A percentile compares a stretch with the other conserved stretches of the same genome.
Evolutionary conservation across 1,140 invertebrate species (phyloP).

Genomic region (Samia ricini): DNA sequence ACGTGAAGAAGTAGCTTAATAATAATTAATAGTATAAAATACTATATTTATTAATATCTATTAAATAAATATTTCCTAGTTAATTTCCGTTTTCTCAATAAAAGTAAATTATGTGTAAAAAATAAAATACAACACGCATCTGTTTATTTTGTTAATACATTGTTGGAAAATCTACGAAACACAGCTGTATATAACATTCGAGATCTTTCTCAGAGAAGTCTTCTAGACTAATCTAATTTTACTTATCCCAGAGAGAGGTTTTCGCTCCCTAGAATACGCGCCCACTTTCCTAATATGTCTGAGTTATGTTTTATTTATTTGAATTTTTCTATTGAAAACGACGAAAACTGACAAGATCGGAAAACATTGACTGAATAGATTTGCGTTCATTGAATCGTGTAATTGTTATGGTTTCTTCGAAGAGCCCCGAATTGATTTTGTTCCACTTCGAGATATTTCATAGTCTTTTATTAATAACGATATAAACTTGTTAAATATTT

Average conservation of each 20-base stretch:
- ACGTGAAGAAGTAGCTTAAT: no score
- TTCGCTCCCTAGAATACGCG: neutral
- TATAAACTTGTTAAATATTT: conserved; percentile 60
- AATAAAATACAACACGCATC: neutral
- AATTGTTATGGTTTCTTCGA: conserved; percentile 46
- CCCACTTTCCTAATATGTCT: conserved; percentile 1
- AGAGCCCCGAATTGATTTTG: conserved; percentile 42
- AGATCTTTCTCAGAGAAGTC: neutral
- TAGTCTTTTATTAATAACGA: conserved; percentile 49
- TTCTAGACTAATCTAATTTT: conserved; percentile 1
- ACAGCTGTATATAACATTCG: neutral
- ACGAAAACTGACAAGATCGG: conserved; percentile 33
- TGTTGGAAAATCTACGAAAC: neutral
- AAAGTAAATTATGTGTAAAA: neutral
- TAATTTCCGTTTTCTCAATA: neutral
- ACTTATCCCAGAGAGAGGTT: conserved; percentile 26
- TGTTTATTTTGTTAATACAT: neutral
- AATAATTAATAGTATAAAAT: no score
- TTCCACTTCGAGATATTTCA: conserved; percentile 35
- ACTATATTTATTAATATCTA: no score
- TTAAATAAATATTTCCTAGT: no score
- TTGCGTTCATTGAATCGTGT: conserved; percentile 46
- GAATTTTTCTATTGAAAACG: conserved; percentile 29
- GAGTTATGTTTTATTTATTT: conserved; percentile 20
- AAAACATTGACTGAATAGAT: conserved; percentile 46